These are phyloP conservation scores for Cryptocephalus primarius DNA, from an alignment of 2,888 invertebrate species.

Conservation along the genomic window DNA sequence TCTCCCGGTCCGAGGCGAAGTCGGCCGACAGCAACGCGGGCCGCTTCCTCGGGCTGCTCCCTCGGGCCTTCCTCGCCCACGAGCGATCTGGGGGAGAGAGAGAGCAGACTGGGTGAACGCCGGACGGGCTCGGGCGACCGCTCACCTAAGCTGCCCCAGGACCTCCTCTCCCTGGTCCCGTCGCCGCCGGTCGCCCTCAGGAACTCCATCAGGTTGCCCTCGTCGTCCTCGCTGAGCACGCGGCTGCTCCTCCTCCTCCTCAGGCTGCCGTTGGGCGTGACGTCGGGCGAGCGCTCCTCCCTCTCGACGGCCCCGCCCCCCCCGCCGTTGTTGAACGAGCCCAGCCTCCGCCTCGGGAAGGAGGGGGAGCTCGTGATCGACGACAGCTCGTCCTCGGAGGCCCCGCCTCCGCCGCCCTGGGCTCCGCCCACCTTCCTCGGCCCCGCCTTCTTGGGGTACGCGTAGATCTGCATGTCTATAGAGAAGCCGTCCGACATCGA, in stretches of 20 bases:
- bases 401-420: constrained; percentile 37
- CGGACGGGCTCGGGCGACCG: no score
- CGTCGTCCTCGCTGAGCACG: constrained; percentile 72
- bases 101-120: no score
- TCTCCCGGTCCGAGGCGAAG: constrained; percentile 60
- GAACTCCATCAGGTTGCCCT: constrained; percentile 78
- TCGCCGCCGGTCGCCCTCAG: constrained; percentile 67
- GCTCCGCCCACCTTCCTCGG: constrained; percentile 38
- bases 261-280: constrained; percentile 82
- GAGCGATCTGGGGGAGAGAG: constrained; percentile 59
- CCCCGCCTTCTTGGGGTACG: constrained; percentile 53
- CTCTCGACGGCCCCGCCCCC: constrained; percentile 23
- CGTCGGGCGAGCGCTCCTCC: constrained; percentile 55
- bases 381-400: constrained; percentile 49
- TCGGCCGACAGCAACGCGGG: constrained; percentile 66
- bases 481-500: constrained; percentile 60
- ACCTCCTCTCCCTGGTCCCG: constrained; percentile 63
- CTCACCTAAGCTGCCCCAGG: constrained; percentile 74
- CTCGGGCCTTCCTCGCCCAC: constrained; percentile 72
- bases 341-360: constrained; percentile 52
- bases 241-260: constrained; percentile 64
- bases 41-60: constrained; percentile 61
- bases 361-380: constrained; percentile 56
- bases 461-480: constrained; percentile 68
- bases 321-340: constrained; percentile 50